These are phyloP conservation scores for Tetanocera ferruginea DNA, from an alignment of 2,888 invertebrate species.

Conservation along the genomic window DNA sequence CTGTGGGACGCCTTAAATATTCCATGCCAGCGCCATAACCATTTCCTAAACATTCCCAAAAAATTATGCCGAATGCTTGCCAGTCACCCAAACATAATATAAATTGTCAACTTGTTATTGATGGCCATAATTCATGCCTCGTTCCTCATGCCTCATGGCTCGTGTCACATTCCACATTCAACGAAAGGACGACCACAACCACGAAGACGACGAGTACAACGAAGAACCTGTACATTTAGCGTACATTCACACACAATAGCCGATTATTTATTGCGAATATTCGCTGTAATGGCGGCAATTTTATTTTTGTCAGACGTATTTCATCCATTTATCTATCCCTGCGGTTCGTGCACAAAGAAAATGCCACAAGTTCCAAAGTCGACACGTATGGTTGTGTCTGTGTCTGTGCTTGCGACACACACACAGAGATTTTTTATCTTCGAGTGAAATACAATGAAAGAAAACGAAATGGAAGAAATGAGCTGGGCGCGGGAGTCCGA, in stretches of 20 bases:
- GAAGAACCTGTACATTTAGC: background rate
- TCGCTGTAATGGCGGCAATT: constrained; percentile 11
- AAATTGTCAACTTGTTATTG: constrained; percentile 4
- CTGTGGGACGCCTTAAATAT: background rate
- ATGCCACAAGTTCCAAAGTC: background rate
- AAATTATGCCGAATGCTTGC: background rate
- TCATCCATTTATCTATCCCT: constrained; percentile 5
- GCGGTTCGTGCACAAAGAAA: background rate
- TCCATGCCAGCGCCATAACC: background rate
- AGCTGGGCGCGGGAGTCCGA: no score
- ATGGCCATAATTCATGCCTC: constrained; percentile 9
- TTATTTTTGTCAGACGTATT: background rate
- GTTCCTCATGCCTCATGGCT: background rate
- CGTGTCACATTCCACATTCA: no score
- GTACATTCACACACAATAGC: background rate
- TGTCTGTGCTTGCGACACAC: no score
- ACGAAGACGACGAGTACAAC: background rate
- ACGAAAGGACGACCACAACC: no score
- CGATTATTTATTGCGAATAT: constrained; percentile 24
- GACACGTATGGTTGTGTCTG: background rate
- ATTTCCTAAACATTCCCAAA: background rate
- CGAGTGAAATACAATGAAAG: background rate
- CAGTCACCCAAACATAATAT: background rate
- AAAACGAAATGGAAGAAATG: no score
- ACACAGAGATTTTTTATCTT: background rate